Evolutionary conservation across 2,888 invertebrate species (phyloP).

Genomic region (Spilosoma lubricipeda): DNA sequence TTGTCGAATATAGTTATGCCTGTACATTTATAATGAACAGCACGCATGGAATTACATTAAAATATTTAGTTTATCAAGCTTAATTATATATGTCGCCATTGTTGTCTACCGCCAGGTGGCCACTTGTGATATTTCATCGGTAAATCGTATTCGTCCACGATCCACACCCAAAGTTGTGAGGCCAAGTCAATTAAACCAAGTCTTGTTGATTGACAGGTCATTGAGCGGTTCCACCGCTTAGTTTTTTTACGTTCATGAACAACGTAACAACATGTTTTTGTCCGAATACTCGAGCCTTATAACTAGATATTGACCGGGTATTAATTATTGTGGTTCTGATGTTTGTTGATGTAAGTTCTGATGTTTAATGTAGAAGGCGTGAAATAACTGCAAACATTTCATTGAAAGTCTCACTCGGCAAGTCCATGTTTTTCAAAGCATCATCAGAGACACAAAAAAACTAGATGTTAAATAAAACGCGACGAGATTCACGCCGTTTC

Average conservation of each 20-base stretch:
- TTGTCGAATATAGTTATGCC: not conserved
- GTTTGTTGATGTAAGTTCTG: too few relatives aligned
- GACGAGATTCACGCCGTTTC: slow-evolving; percentile 79
- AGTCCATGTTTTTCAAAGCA: slow-evolving; percentile 60
- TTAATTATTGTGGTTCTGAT: slow-evolving; percentile 35
- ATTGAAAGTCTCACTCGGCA: slow-evolving; percentile 63
- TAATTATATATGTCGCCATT: slow-evolving; percentile 69
- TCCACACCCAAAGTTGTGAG: slow-evolving; percentile 51
- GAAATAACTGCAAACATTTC: slow-evolving; percentile 52
- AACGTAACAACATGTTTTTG: slow-evolving; percentile 38
- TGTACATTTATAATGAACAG: not conserved
- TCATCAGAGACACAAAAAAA: slow-evolving; percentile 73
- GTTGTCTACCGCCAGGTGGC: slow-evolving; percentile 61
- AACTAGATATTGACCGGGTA: slow-evolving; percentile 35
- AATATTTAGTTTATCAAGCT: slow-evolving; percentile 42
- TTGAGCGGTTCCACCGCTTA: slow-evolving; percentile 51
- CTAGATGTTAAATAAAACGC: slow-evolving; percentile 76
- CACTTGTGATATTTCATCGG: slow-evolving; percentile 55
- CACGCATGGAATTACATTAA: slow-evolving; percentile 10
- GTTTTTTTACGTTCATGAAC: slow-evolving; percentile 35
- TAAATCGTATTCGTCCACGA: slow-evolving; percentile 57
- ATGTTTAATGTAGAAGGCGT: slow-evolving; percentile 35
- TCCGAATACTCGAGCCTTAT: slow-evolving; percentile 33
- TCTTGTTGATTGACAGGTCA: slow-evolving; percentile 64
- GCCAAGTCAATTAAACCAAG: slow-evolving; percentile 55